Conservation (phyloP, 2,113 vertebrate genomes). For the Poeciliopsis turrubarensis region DNA sequence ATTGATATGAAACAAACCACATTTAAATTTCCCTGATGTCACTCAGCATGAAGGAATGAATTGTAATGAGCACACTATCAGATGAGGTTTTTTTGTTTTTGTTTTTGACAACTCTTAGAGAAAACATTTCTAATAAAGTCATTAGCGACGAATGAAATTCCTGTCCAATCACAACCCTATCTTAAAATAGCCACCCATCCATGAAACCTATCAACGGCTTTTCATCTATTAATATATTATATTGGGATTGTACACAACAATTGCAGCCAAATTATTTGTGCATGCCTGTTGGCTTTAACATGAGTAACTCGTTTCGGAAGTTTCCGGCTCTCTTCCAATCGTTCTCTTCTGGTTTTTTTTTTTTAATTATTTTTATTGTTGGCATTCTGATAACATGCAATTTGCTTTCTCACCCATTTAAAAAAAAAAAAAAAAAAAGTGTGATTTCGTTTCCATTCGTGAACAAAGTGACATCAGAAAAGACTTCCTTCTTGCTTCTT, state of each 20-base stretch:
- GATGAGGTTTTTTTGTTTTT: neutral
- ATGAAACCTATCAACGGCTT: neutral
- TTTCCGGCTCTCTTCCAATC: neutral
- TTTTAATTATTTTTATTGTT: neutral
- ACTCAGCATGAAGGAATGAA: neutral
- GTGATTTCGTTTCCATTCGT: neutral
- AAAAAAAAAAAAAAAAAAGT: neutral
- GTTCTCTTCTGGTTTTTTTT: neutral
- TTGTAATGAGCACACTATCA: neutral
- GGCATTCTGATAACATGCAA: neutral
- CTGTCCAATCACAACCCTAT: neutral
- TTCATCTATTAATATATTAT: neutral
- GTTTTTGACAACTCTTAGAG: neutral
- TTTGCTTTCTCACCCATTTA: neutral
- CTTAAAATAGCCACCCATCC: neutral
- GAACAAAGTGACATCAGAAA: neutral
- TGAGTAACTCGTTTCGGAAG: neutral
- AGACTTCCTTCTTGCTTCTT: slow-evolving; percentile 33
- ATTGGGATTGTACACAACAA: neutral
- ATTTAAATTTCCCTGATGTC: neutral
- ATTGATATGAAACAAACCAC: neutral
- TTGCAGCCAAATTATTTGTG: neutral
- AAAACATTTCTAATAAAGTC: neutral
- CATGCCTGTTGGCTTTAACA: neutral
- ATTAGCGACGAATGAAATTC: neutral